Evolutionary conservation across 2,113 vertebrate genomes (phyloP).

Genomic region (Silurus glanis): DNA sequence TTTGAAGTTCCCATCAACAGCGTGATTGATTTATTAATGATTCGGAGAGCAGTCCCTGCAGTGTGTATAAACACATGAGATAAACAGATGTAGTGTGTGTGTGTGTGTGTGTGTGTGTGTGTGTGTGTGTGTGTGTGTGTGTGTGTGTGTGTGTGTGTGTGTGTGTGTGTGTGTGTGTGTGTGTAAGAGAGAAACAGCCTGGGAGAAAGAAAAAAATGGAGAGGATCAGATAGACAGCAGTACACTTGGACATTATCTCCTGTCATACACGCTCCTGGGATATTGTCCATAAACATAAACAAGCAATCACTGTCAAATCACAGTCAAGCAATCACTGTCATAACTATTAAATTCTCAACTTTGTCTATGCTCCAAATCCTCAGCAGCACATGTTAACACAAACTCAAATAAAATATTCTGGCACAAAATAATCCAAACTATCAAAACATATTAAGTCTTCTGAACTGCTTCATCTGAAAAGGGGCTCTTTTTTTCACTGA

Average conservation of each 20-base stretch:
- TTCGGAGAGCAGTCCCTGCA: background rate
- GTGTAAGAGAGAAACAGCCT: background rate
- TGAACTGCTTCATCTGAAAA: conserved; percentile 26
- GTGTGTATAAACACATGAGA: conserved; percentile 27
- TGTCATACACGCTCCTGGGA: conserved; percentile 21
- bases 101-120: background rate
- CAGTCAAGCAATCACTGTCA: background rate
- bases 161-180: background rate
- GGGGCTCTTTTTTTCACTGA: background rate
- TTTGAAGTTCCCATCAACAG: conserved; percentile 8
- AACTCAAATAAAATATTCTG: background rate
- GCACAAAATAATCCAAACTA: conserved; percentile 24
- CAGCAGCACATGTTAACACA: background rate
- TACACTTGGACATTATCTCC: conserved; percentile 17
- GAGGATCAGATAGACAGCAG: background rate
- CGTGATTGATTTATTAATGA: conserved; percentile 41
- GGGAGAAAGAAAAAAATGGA: background rate
- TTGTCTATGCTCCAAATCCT: background rate
- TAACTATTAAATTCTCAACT: conserved; percentile 7
- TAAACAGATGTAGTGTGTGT: conserved; percentile 25
- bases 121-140: background rate
- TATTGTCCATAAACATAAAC: conserved; percentile 3
- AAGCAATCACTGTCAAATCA: background rate
- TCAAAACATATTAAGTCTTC: conserved; percentile 36
- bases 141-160: background rate